A percentile compares a stretch with the other conserved stretches of the same genome.
These are phyloP conservation scores for Phalanger gymnotis DNA, from an alignment of 2,797 vertebrate species.

Conservation along the genomic window DNA sequence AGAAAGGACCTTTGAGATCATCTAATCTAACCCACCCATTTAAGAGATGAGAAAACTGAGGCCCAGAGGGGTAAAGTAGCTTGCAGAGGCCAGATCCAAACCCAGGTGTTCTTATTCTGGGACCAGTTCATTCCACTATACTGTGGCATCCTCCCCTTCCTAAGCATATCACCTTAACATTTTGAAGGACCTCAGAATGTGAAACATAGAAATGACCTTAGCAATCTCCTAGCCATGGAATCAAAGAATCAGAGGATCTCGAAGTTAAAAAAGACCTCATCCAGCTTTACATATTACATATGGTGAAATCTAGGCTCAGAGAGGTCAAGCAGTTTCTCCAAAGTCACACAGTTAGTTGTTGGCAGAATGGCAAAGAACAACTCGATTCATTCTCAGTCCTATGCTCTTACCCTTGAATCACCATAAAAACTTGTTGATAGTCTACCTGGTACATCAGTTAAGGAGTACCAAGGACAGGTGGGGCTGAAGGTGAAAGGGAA, in stretches of 20 bases:
- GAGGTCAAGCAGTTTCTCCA: neutral
- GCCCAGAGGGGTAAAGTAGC: neutral
- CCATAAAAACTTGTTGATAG: neutral
- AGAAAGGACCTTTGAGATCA: neutral
- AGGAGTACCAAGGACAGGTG: neutral
- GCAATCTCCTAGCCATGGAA: neutral
- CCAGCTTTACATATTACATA: neutral
- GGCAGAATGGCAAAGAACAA: neutral
- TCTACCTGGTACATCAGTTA: rapidly evolving
- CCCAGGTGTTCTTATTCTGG: neutral
- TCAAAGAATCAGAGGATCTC: neutral
- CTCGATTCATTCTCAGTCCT: neutral
- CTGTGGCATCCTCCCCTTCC: neutral
- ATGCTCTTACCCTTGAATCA: neutral
- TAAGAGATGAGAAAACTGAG: neutral
- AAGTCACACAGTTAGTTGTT: neutral
- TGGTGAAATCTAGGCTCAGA: neutral
- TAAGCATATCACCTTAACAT: neutral
- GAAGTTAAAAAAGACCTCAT: neutral
- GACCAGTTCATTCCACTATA: neutral
- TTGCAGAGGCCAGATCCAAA: neutral
- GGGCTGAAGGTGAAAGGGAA: neutral
- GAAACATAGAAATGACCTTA: neutral
- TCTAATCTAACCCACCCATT: neutral
- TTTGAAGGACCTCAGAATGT: neutral